phyloP scores from a whole-genome alignment of 2,797 vertebrate genomes.

The Rhinophrynus dorsalis region DNA sequence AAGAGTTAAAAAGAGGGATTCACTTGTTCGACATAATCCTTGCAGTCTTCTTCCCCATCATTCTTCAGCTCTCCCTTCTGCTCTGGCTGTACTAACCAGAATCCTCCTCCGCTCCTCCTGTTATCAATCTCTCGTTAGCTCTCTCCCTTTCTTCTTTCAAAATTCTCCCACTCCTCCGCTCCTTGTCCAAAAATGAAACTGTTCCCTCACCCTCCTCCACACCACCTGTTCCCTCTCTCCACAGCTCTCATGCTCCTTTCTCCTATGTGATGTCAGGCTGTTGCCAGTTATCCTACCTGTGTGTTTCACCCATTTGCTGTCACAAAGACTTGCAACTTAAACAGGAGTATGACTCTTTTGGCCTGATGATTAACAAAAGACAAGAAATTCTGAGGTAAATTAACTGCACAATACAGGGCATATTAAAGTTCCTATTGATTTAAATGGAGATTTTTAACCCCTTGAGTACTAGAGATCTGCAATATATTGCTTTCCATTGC shows the following conservation, averaged over 20 bases:
- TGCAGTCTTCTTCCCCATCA: background rate
- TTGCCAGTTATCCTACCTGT: slow-evolving; percentile 8
- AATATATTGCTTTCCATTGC: too few species aligned
- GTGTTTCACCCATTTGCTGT: background rate
- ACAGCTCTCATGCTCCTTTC: slow-evolving; percentile 9
- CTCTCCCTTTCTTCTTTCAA: background rate
- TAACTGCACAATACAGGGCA: too few species aligned
- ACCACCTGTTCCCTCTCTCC: slow-evolving; percentile 42
- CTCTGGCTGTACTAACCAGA: slow-evolving; percentile 14
- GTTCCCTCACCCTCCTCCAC: slow-evolving; percentile 47
- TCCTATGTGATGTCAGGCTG: slow-evolving; percentile 8
- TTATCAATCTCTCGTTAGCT: slow-evolving; percentile 11
- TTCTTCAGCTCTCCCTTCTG: slow-evolving; percentile 17
- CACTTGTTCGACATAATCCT: too few species aligned
- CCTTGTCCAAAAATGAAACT: slow-evolving; percentile 42
- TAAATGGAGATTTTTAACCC: too few species aligned
- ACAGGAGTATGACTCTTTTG: too few species aligned
- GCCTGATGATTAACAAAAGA: too few species aligned
- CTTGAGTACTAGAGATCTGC: too few species aligned
- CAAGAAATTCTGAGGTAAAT: too few species aligned
- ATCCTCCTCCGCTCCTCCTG: slow-evolving; percentile 28
- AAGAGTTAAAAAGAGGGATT: too few species aligned
- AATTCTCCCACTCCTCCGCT: slow-evolving; percentile 42
- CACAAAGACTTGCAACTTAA: too few species aligned
- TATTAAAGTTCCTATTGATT: too few species aligned